Base-by-base conservation (phyloP, 2,113 vertebrate species). In the Montifringilla adamsi region DNA sequence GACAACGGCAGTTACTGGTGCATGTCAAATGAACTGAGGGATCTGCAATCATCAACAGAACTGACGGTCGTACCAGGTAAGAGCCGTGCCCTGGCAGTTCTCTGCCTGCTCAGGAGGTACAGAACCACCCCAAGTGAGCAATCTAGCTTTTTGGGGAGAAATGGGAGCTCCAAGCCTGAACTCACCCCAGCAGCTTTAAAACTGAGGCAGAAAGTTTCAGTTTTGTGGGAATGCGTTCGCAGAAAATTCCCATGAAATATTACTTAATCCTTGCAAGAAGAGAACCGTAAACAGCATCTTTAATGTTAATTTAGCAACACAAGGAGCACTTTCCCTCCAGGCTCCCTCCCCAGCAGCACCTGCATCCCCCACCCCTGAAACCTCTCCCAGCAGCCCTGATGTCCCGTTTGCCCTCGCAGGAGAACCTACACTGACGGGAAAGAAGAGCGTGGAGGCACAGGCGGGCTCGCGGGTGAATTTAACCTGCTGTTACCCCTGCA, bases 1-100 rank as follows among this genome's bases (percentile, higher is more conserved):
- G 98, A 98, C 24, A 3, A 75, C 0, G 98, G 97, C 39, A 97
- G 94, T 24, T 98, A 98, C 68, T 98, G 98, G 98, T 98, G 98
- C 76, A 88, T 97, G 72, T 93, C 96, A 0, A 12, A 73, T 0
- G 94, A 97, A 0, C 66, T 63, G 12, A 43, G 16, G 35, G 94
- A 80, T 72, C 97, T 94, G 93, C 97, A 89, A 2, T 89, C 96
- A 4, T 64, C 90, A 0, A 46, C 91, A 2, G 84, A 98, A 59
- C 85, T 98, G 74, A 95, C 93, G 46, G n/a, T 98, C 11, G 10
- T 93, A 1, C 82, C 97, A 1, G 98, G 98, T 98, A 96, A 5
- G 84, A 84, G 50, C 10, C 0, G 1, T 0, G 1, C 4, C 0
- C 5, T 28, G 58, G 37, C 24, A 10, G 68, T 2, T 46, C 76